These are phyloP conservation scores for Halyomorpha halys DNA, from an alignment of 1,140 invertebrate species.

Conservation along the genomic window DNA sequence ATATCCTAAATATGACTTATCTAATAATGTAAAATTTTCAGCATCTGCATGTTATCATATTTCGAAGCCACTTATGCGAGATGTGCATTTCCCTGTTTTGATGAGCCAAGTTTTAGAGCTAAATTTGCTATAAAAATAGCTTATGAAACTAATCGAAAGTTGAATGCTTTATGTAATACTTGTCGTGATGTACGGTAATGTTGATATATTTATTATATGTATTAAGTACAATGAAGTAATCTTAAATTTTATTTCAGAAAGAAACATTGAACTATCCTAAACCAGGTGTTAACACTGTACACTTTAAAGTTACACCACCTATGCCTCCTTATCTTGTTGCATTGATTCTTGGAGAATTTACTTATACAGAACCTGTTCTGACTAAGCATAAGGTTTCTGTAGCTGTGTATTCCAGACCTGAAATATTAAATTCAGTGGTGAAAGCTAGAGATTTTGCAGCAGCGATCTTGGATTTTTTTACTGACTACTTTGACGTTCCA, in stretches of 20 bases:
- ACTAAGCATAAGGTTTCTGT: slow-evolving; percentile 46
- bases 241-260: slow-evolving; percentile 14
- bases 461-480: slow-evolving; percentile 70
- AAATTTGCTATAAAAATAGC: slow-evolving; percentile 35
- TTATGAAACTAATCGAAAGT: slow-evolving; percentile 39
- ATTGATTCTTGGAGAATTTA: slow-evolving; percentile 82
- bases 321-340: slow-evolving; percentile 87
- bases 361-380: slow-evolving; percentile 37
- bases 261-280: slow-evolving; percentile 34
- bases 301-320: slow-evolving; percentile 63
- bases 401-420: slow-evolving; percentile 58
- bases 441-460: slow-evolving; percentile 69
- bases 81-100: slow-evolving; percentile 54
- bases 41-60: slow-evolving; percentile 38
- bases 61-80: slow-evolving; percentile 50
- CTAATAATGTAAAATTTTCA: slow-evolving; percentile 1
- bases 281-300: slow-evolving; percentile 39
- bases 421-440: slow-evolving; percentile 58
- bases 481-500: slow-evolving; percentile 67
- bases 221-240: neutral
- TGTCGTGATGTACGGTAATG: slow-evolving; percentile 1
- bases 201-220: neutral
- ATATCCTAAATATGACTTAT: neutral
- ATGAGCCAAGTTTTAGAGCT: slow-evolving; percentile 52
- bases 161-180: slow-evolving; percentile 15